Percentiles rank a stretch among this genome's conserved stretches.
Evolutionary conservation across 2,113 vertebrate species (phyloP).

Genomic region (Takifugu bimaculatus): DNA sequence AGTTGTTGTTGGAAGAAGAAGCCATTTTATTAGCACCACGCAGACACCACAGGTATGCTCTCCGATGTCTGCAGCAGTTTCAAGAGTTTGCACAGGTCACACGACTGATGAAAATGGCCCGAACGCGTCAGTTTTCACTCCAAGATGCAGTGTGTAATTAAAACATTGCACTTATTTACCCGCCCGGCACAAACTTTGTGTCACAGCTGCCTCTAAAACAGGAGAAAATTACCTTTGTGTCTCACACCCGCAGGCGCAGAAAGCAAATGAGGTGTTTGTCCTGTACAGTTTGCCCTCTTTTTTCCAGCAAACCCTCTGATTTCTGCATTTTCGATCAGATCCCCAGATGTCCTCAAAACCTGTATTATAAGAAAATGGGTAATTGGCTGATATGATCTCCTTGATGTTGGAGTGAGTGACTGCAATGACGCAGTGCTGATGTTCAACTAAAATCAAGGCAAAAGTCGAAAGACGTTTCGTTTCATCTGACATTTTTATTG

Average conservation of each 20-base stretch:
- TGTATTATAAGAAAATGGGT: constrained; percentile 28
- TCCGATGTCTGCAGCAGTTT: too few relatives aligned
- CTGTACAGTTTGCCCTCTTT: neutral
- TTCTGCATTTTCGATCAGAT: constrained; percentile 25
- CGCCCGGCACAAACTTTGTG: constrained; percentile 18
- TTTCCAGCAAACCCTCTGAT: constrained; percentile 14
- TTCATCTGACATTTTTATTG: constrained; percentile 75
- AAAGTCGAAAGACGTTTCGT: constrained; percentile 56
- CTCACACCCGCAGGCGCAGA: constrained; percentile 21
- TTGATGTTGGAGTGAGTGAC: constrained; percentile 24
- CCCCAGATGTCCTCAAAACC: constrained; percentile 35
- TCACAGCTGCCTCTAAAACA: constrained; percentile 29
- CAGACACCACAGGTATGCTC: too few relatives aligned
- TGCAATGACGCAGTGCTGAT: constrained; percentile 30
- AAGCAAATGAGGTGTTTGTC: constrained; percentile 17
- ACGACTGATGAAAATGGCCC: too few relatives aligned
- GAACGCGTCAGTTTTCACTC: too few relatives aligned
- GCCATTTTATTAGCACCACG: too few relatives aligned
- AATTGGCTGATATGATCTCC: constrained; percentile 13
- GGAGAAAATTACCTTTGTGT: constrained; percentile 27
- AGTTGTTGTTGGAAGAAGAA: neutral
- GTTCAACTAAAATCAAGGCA: constrained; percentile 49
- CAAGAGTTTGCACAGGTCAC: too few relatives aligned
- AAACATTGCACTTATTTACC: neutral
- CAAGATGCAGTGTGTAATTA: too few relatives aligned